These are phyloP conservation scores for Moxostoma hubbsi DNA, from an alignment of 2,797 vertebrate genomes.

Conservation along the genomic window DNA sequence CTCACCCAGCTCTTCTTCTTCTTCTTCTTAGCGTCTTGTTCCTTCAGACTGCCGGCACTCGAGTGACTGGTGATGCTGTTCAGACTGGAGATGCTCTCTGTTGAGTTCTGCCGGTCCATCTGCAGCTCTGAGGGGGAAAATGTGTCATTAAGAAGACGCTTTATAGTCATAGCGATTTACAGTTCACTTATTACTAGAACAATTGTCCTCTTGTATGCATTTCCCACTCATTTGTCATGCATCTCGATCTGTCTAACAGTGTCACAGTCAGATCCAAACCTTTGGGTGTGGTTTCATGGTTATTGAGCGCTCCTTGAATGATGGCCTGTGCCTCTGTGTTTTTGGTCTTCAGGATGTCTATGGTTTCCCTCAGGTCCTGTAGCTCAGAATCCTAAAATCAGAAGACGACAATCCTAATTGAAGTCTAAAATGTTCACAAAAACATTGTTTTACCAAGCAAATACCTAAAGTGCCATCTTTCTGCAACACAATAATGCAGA, in stretches of 20 bases:
- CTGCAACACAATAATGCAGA: too few species aligned
- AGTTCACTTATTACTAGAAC: too few species aligned
- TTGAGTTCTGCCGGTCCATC: conserved; percentile 96
- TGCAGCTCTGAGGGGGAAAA: conserved; percentile 79
- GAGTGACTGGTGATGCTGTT: conserved; percentile 94
- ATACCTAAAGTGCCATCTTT: too few species aligned
- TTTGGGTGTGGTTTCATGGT: conserved; percentile 85
- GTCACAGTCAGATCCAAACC: conserved; percentile 68
- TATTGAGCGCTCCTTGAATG: conserved; percentile 89
- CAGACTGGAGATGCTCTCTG: conserved; percentile 95
- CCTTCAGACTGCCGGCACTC: conserved; percentile 91
- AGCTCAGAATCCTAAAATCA: conserved; percentile 87
- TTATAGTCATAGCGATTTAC: not conserved
- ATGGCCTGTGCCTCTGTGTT: conserved; percentile 94
- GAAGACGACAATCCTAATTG: not conserved
- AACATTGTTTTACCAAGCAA: too few species aligned
- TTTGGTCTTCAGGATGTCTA: conserved; percentile 91
- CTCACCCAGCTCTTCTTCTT: conserved; percentile 99
- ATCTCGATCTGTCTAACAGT: too few species aligned
- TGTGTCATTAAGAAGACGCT: too few species aligned
- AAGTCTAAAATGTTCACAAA: not conserved
- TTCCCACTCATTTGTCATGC: too few species aligned
- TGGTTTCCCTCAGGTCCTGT: conserved; percentile 91
- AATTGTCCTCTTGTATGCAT: too few species aligned
- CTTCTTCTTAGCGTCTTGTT: conserved; percentile 95